These are phyloP conservation scores for Cephus rjabovi DNA, from an alignment of 2,888 invertebrate genomes.

Conservation along the genomic window DNA sequence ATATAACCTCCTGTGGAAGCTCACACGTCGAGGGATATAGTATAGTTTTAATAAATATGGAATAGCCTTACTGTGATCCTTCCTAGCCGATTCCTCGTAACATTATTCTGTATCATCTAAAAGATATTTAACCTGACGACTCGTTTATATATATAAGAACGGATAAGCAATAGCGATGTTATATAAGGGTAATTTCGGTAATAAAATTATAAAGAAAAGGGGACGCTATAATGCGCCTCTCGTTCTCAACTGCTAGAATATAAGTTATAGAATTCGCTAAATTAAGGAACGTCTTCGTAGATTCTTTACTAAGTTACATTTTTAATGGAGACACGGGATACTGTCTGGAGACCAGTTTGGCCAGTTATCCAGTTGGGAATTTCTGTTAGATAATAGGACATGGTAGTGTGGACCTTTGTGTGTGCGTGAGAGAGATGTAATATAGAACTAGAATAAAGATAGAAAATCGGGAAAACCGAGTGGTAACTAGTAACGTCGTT, in stretches of 20 bases:
- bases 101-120: neutral
- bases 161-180: neutral
- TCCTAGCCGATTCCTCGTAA: neutral
- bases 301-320: neutral
- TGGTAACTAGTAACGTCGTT: neutral
- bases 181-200: neutral
- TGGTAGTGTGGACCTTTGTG: neutral
- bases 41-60: conserved; percentile 15
- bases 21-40: conserved; percentile 20
- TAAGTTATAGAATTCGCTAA: neutral
- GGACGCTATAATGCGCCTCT: neutral
- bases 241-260: neutral
- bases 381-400: neutral
- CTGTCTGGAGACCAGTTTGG: neutral
- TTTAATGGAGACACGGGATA: neutral
- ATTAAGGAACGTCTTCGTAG: neutral
- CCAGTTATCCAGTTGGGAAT: neutral
- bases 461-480: conserved; percentile 4
- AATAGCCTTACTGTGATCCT: neutral
- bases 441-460: conserved; percentile 4
- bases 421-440: neutral
- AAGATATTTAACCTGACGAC: neutral
- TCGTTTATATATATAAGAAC: neutral
- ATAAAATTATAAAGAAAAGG: neutral
- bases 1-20: neutral